A percentile compares a stretch with the other conserved stretches of the same genome.
phyloP scores from a whole-genome alignment of 1,140 invertebrate species.

The Sminthurinus signatus region DNA sequence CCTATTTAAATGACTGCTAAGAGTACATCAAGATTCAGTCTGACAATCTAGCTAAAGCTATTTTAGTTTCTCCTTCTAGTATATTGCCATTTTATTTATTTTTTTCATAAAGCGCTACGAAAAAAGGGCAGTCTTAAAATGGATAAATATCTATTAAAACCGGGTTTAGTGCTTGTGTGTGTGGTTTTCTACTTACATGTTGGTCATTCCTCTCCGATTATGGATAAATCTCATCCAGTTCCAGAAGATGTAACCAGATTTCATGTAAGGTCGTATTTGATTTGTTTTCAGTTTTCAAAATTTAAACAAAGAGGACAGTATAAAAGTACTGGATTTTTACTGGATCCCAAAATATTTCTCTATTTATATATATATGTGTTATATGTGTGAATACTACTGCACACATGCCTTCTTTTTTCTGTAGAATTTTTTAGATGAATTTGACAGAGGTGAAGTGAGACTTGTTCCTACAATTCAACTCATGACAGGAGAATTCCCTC shows the following conservation, averaged over 20 bases:
- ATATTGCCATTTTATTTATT: too few relatives aligned
- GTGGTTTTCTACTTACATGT: too few relatives aligned
- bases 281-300: not conserved
- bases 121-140: too few relatives aligned
- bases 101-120: too few relatives aligned
- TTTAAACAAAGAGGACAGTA: not conserved
- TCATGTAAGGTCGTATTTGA: not conserved
- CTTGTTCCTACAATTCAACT: not conserved
- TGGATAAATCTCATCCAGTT: not conserved
- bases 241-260: slow-evolving; percentile 2
- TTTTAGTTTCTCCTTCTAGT: too few relatives aligned
- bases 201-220: too few relatives aligned
- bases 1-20: too few relatives aligned
- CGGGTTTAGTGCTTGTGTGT: too few relatives aligned
- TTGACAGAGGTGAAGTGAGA: not conserved
- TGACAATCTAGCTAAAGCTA: too few relatives aligned
- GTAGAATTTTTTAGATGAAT: not conserved
- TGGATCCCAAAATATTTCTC: not conserved
- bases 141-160: too few relatives aligned
- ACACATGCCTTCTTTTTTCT: too few relatives aligned
- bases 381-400: not conserved
- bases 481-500: not conserved
- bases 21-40: too few relatives aligned
- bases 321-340: not conserved
- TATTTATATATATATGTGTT: not conserved